phyloP scores from a whole-genome alignment of 2,113 vertebrate species.

The Erinaceus europaeus region DNA sequence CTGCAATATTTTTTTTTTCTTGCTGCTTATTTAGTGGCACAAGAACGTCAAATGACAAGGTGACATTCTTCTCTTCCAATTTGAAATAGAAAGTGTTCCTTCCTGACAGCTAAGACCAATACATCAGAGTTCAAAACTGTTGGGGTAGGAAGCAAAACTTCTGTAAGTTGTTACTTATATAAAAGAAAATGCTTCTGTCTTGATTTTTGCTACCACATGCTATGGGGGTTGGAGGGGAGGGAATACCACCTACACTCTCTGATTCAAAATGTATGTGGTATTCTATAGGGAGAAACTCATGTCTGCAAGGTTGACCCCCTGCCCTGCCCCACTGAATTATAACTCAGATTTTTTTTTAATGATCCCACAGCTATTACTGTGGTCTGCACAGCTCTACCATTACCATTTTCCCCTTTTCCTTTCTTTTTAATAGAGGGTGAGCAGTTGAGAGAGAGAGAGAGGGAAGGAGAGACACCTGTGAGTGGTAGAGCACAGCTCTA shows the following conservation, averaged over 20 bases:
- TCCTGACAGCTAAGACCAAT: neutral
- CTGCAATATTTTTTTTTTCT: neutral
- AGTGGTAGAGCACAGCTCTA: too few species aligned
- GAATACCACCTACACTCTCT: neutral
- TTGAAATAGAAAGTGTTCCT: neutral
- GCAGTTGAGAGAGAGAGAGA: too few species aligned
- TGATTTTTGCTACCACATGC: too few species aligned
- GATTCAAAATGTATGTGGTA: neutral
- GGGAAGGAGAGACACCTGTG: too few species aligned
- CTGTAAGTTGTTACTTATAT: neutral
- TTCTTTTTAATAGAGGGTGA: too few species aligned
- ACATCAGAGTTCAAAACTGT: neutral
- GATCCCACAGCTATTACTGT: too few species aligned
- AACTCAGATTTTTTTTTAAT: too few species aligned
- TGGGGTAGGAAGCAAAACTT: constrained; percentile 3
- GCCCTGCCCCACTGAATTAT: too few species aligned
- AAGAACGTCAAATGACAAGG: neutral
- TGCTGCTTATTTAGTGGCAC: neutral
- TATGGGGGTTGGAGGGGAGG: neutral
- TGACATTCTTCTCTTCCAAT: neutral
- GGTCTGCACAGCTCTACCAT: too few species aligned
- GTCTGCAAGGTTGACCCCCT: too few species aligned
- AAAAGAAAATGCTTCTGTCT: neutral
- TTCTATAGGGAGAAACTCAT: too few species aligned
- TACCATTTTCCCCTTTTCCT: too few species aligned